Evolutionary conservation across 1,140 invertebrate species (phyloP), one percentile per base, ranked within the genome.

Genomic region (Copidosoma floridanum): DNA sequence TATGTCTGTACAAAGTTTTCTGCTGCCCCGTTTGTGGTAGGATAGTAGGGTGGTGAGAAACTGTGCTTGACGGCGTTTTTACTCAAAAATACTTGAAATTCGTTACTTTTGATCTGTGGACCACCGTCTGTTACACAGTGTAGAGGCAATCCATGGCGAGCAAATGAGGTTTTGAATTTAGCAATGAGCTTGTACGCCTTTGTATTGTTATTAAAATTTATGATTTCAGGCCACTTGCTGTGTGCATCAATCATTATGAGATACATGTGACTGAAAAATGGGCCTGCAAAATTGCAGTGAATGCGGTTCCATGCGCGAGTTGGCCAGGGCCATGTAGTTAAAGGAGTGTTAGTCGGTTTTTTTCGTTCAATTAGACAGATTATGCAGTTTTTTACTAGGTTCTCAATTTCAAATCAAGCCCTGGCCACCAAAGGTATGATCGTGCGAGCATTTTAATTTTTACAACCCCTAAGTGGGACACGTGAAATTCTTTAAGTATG

Each of bases 371-470:
- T 16, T 3, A 40, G 4, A n/a, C 38, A 40, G 38, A 8, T 40
- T 40, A 40, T 40, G 38, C 3, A 40, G 38, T n/a, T 40, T 16
- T 40, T 40, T 40, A n/a, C n/a, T n/a, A n/a, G n/a, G n/a, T n/a
- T n/a, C n/a, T n/a, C n/a, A n/a, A n/a, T n/a, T n/a, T n/a, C n/a
- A 56, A 61, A 62, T 82, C 75, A 3, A 83, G 68, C 6, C 67
- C 63, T 43, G 73, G 72, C 80, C 80, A 83, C 69, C 70, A 82
- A 8, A 80, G 66, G 60, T 78, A 74, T 7, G 50, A 68, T 4
- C 79, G 46, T 8, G 79, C 74, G 8, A 77, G 47, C 16, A 57
- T 46, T 64, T 82, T 82, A 66, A 79, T 80, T 48, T 74, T 69
- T 6, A 74, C 69, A n/a, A 80, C 75, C 6, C 80, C 77, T 37